phyloP scores from a whole-genome alignment of 2,888 invertebrate species.

The Meteorus colon region DNA sequence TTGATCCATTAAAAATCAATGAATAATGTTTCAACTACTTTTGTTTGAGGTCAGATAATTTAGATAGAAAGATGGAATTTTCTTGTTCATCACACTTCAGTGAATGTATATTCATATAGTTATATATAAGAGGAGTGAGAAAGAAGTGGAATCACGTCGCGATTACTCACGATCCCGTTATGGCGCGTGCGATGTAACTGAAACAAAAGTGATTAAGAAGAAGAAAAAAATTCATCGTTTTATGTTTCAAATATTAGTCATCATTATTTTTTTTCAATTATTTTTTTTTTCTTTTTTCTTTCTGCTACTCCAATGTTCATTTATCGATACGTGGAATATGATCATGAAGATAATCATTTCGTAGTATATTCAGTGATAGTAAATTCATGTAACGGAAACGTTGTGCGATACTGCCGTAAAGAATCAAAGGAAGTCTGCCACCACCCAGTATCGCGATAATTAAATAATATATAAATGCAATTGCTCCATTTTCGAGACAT shows the following conservation, averaged over 20 bases:
- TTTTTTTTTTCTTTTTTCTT: not conserved
- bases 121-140: not conserved
- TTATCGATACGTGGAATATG: slow-evolving; percentile 15
- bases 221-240: slow-evolving; percentile 3
- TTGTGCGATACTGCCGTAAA: not conserved
- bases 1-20: too few species aligned
- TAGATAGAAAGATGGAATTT: not conserved
- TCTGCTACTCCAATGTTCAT: not conserved
- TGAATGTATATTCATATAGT: not conserved
- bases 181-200: slow-evolving; percentile 56
- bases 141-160: slow-evolving; percentile 45
- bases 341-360: slow-evolving; percentile 19
- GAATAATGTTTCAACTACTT: too few species aligned
- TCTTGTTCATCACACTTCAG: not conserved
- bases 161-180: slow-evolving; percentile 70
- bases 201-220: not conserved
- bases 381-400: slow-evolving; percentile 4
- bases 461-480: slow-evolving; percentile 2
- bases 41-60: too few species aligned
- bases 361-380: slow-evolving; percentile 16
- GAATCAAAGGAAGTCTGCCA: not conserved
- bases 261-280: not conserved
- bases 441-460: not conserved
- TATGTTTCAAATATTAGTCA: not conserved
- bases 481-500: too few species aligned